Evolutionary conservation across 2,113 vertebrate species (phyloP), one percentile per base, ranked within the genome.

Genomic region (Sebastes fasciatus): DNA sequence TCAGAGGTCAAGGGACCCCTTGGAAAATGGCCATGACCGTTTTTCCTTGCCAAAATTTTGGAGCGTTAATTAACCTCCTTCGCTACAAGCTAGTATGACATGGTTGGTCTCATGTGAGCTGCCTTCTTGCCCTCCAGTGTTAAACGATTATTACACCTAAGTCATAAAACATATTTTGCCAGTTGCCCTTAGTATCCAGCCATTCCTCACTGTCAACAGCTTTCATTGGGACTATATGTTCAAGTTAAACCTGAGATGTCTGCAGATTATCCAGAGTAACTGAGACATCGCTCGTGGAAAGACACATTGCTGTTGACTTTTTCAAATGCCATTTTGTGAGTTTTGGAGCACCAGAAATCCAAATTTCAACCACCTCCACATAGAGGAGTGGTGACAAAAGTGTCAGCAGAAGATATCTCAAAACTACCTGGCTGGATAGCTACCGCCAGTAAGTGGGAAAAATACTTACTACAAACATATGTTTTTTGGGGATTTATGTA

Each of bases 301-400:
- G 45, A 51, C 23, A 34, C 55, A 40, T 42, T 23, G 61, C 73
- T 75, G 60, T 43, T 17, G 48, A 63, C 23, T 52, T 63, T 75
- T 26, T 43, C 40, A 65, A 76, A 76, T 63, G 26, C 40, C 19
- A 51, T 34, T 34, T 34, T 34, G 34, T 34, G 34, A 34, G 34
- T 34, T 34, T 34, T 4, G 3, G 34, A 34, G 34, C 34, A 34
- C 34, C 34, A 34, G 3, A 34, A 34, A 34, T 34, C 34, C 34
- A 57, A 66, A 57, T 66, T 77, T 66, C 40, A 77, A 11, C 40
- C 51, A 57, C 40, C 40, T 77, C 23, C 63, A 67, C 52, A 67
- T 48, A 34, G 9, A 19, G 40, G 21, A 66, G n/a, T 5, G n/a
- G 19, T 58, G 52, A 48, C 62, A 67, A 42, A 77, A 46, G 40